Percentiles rank a stretch among this genome's conserved stretches.
Conservation (phyloP, 1,140 invertebrate genomes). For the Charaxes varanes region DNA sequence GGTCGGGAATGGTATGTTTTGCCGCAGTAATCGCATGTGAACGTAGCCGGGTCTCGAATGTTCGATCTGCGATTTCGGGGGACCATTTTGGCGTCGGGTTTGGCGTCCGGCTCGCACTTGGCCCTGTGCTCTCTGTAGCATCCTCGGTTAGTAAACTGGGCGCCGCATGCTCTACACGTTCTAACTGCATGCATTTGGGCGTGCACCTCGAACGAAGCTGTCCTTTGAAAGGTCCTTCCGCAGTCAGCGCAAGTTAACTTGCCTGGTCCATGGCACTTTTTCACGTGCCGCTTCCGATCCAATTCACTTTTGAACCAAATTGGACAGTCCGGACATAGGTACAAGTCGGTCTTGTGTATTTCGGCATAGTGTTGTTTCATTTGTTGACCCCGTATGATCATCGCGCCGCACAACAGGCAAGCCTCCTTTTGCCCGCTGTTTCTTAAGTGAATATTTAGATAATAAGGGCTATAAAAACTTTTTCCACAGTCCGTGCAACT, state of each 20-base stretch:
- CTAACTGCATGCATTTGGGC: constrained; percentile 57
- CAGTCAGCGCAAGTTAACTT: constrained; percentile 47
- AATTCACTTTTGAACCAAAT: constrained; percentile 29
- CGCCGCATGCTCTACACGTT: constrained; percentile 46
- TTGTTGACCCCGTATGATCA: constrained; percentile 36
- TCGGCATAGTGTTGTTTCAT: constrained; percentile 45
- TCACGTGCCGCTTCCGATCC: constrained; percentile 33
- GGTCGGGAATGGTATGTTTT: constrained; percentile 58
- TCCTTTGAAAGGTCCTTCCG: constrained; percentile 42
- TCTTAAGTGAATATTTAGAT: constrained; percentile 53
- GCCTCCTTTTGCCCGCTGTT: constrained; percentile 59
- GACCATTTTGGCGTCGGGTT: constrained; percentile 34
- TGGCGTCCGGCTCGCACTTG: constrained; percentile 53
- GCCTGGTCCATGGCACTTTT: constrained; percentile 35
- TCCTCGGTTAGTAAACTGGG: constrained; percentile 48
- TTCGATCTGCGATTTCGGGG: constrained; percentile 45
- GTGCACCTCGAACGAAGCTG: constrained; percentile 44
- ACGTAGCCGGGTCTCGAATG: constrained; percentile 51
- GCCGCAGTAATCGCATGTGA: constrained; percentile 61
- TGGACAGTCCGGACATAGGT: constrained; percentile 44
- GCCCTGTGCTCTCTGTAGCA: constrained; percentile 51
- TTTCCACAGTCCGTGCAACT: constrained; percentile 57
- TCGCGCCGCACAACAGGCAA: constrained; percentile 38
- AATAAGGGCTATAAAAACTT: constrained; percentile 51
- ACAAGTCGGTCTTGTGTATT: constrained; percentile 30